Evolutionary conservation across 2,797 vertebrate species (phyloP), one percentile per base, ranked within the genome.

Genomic region (Malacoctenus gilli): DNA sequence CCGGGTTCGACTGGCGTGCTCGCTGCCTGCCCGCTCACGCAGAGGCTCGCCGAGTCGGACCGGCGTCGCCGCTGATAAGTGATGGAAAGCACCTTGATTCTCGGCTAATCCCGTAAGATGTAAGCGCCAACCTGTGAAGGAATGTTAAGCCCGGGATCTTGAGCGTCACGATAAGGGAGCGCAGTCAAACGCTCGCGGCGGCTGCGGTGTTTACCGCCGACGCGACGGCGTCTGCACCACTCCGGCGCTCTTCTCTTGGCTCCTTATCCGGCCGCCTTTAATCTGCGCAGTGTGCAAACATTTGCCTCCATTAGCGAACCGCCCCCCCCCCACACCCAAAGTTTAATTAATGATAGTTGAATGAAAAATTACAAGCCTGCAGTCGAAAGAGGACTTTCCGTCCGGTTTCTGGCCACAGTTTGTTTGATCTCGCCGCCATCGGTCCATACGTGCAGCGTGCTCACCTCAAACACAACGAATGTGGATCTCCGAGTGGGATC

Each of bases 141-240:
- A 65, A 71, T 79, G 54, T 78, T 68, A 58, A 73, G 41, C 50
- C 19, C 9, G 31, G 35, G 47, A 52, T 70, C 59, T 67, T 39
- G 22, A 30, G 53, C 54, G 48, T 2, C 20, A 15, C n/a, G 40
- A 60, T 68, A 68, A 72, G 64, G 23, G 6, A 65, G 56, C 3
- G 16, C 16, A 44, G 36, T 34, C 35, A 39, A 4, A 43, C 58
- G 54, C 20, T 23, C 21, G 23, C 13, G 23, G 42, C 49, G 20
- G 38, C 39, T 34, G 69, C 30, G 13, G 21, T 53, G 40, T 72
- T 69, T 54, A 53, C 36, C 16, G 15, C 40, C 6, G 3, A 6
- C 3, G 51, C 28, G 16, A 13, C 41, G 1, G 18, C 23, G 30
- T 60, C 39, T 32, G 1, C 37, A 44, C 37, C 49, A 40, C 51